Evolutionary conservation across 2,888 invertebrate genomes (phyloP), one percentile per base, ranked within the genome.

Genomic region (Scaptomyza parva): DNA sequence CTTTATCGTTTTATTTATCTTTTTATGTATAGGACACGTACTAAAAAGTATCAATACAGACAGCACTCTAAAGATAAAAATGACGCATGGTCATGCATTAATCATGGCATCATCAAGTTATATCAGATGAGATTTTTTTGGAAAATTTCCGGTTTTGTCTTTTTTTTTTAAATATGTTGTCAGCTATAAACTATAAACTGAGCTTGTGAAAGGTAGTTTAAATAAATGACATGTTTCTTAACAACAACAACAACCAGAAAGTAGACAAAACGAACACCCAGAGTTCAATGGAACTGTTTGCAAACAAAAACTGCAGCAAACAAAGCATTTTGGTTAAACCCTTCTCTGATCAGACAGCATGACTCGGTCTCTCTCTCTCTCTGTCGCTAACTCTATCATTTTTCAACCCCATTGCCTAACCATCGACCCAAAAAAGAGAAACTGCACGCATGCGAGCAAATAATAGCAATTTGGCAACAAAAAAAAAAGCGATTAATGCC

Each of bases 361-460:
- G 48, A 61, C 62, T 26, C 37, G 4, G 4, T n/a, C 11, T 44
- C 3, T 14, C 7, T 30, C 5, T 18, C 5, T 12, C 0, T n/a
- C 8, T 24, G 6, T 43, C 26, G 11, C 2, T 26, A 2, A 12
- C 12, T 28, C n/a, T 11, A n/a, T n/a, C n/a, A n/a, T n/a, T n/a
- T 6, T 59, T 24, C 59, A 67, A 68, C 54, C 76, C 76, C 77
- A 54, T 60, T 70, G 70, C 53, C 51, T 43, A 37, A 24, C 30
- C 58, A 67, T 47, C 24, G 55, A 41, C 44, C 37, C 17, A 30
- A 50, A 60, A 33, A 30, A 33, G n/a, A 33, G 1, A 28, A 57
- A 60, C 65, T 72, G 24, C 69, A 73, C 60, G 78, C 81, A 78
- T 78, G 61, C 76, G 79, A 61, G 61, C 79, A 78, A 82, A 78